Evolutionary conservation across 2,888 invertebrate genomes (phyloP).

Genomic region (Hipparchia semele): DNA sequence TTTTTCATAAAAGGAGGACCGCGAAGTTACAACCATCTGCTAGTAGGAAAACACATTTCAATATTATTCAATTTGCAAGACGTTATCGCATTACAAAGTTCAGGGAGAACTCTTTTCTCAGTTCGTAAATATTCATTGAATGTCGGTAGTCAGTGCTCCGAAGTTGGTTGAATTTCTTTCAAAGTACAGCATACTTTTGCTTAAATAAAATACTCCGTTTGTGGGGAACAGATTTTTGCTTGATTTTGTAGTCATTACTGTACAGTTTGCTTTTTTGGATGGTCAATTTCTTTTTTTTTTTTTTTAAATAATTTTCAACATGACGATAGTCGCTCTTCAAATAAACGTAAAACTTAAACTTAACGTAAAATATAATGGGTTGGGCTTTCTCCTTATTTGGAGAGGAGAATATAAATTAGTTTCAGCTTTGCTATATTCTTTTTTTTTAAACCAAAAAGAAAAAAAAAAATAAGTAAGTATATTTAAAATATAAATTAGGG

Average conservation of each 20-base stretch:
- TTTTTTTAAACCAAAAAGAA: too few relatives aligned
- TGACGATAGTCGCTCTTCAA: too few relatives aligned
- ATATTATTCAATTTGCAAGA: conserved; percentile 20
- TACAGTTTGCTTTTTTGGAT: background rate
- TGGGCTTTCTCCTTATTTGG: too few relatives aligned
- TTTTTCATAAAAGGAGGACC: background rate
- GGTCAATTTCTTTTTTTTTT: too few relatives aligned
- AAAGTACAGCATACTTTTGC: conserved; percentile 3
- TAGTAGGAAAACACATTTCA: conserved; percentile 17
- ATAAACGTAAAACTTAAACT: too few relatives aligned
- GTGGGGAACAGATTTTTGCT: background rate
- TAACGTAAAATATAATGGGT: too few relatives aligned
- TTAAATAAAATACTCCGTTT: conserved; percentile 8
- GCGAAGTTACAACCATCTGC: conserved; percentile 3
- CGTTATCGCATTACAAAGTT: conserved; percentile 24
- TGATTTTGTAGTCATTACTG: background rate
- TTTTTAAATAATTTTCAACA: too few relatives aligned
- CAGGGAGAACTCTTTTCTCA: conserved; percentile 19
- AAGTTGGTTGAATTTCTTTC: conserved; percentile 20
- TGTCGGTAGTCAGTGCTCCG: conserved; percentile 14
- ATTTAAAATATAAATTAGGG: too few relatives aligned
- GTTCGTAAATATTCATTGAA: conserved; percentile 22
- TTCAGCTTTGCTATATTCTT: too few relatives aligned
- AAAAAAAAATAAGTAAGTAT: too few relatives aligned
- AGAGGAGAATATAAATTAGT: too few relatives aligned